Evolutionary conservation across 2,888 invertebrate species (phyloP).

Genomic region (Meteorus colon): DNA sequence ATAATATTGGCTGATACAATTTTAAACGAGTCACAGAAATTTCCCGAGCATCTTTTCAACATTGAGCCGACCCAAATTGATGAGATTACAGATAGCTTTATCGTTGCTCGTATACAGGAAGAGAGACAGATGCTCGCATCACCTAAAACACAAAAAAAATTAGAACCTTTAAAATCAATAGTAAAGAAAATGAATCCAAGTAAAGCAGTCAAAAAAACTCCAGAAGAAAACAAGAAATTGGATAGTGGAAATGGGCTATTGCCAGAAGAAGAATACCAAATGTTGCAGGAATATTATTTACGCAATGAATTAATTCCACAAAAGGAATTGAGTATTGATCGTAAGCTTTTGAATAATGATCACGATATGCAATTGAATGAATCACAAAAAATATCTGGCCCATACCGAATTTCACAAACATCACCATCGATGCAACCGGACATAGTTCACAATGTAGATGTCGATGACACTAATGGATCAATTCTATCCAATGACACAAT

Average conservation of each 20-base stretch:
- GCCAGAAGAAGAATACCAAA: constrained; percentile 46
- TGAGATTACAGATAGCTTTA: constrained; percentile 44
- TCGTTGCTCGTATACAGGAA: not conserved
- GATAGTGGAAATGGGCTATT: not conserved
- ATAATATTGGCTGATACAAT: not conserved
- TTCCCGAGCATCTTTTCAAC: constrained; percentile 35
- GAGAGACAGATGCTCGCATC: not conserved
- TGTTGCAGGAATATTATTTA: constrained; percentile 43
- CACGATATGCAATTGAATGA: not conserved
- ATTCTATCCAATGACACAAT: not conserved
- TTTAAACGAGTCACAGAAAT: not conserved
- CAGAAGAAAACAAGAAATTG: not conserved
- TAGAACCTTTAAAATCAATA: not conserved
- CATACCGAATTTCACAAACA: too few species aligned
- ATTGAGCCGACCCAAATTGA: constrained; percentile 50
- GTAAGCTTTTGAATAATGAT: not conserved
- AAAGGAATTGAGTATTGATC: not conserved
- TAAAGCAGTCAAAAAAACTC: not conserved
- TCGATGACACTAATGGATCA: not conserved
- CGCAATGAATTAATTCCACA: constrained; percentile 34
- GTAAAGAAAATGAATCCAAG: not conserved
- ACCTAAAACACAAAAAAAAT: not conserved
- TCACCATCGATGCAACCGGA: too few species aligned
- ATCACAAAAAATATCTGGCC: too few species aligned
- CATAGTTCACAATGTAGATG: too few species aligned